Percentiles rank a stretch among this genome's conserved stretches.
These are phyloP conservation scores for Podarcis lilfordi DNA, from an alignment of 2,797 vertebrate genomes.

Conservation along the genomic window DNA sequence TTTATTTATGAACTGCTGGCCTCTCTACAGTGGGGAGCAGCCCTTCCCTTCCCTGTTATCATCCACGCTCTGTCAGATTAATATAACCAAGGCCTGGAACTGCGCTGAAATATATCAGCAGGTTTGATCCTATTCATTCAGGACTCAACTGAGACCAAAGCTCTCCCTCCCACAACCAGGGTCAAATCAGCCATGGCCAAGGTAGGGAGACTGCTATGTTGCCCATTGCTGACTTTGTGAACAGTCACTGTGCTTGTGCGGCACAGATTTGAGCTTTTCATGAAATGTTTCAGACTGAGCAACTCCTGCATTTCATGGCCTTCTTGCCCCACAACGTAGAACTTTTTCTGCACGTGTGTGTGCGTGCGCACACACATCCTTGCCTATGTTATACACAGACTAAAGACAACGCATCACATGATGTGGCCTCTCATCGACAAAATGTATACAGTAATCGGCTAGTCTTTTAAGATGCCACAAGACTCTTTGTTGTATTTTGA, in stretches of 20 bases:
- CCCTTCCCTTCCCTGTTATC: not conserved
- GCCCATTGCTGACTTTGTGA: not conserved
- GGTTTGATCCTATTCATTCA: not conserved
- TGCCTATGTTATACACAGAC: too few relatives aligned
- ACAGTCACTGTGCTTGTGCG: not conserved
- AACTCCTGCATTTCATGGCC: not conserved
- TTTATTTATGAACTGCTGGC: constrained; percentile 2
- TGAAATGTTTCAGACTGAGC: not conserved
- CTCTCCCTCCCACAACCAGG: not conserved
- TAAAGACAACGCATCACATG: too few relatives aligned
- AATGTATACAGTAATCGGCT: too few relatives aligned
- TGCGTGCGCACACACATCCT: too few relatives aligned
- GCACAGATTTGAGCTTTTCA: not conserved
- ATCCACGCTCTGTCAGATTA: not conserved
- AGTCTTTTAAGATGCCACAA: too few relatives aligned
- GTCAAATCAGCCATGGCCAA: not conserved
- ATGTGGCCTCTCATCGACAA: too few relatives aligned
- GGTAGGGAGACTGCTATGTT: not conserved
- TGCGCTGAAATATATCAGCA: not conserved
- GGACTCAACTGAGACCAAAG: not conserved
- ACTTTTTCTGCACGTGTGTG: too few relatives aligned
- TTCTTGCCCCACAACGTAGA: not conserved
- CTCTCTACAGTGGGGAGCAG: not conserved
- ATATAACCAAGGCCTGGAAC: not conserved
- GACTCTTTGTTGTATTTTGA: too few relatives aligned